Conservation (phyloP, 1,140 invertebrate species). For the Neocloeon triangulifer region DNA sequence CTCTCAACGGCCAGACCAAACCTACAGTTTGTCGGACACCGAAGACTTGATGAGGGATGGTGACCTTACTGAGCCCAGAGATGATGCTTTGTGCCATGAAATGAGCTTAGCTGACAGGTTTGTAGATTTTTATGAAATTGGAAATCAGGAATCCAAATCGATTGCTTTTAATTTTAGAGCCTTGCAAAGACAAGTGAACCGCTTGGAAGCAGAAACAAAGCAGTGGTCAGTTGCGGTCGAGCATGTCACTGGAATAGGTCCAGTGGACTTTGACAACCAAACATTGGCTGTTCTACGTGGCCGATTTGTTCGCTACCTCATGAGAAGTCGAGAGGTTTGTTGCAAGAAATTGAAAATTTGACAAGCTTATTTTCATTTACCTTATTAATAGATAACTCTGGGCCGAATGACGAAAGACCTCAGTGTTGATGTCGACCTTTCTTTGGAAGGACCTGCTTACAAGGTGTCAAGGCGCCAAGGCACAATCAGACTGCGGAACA, state of each 20-base stretch:
- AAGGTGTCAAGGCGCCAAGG: constrained; percentile 73
- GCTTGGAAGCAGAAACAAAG: constrained; percentile 69
- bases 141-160: neutral
- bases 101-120: constrained; percentile 41
- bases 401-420: constrained; percentile 76
- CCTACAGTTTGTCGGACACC: constrained; percentile 74
- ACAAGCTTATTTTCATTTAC: no score
- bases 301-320: constrained; percentile 76
- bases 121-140: constrained; percentile 3
- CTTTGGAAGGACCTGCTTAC: constrained; percentile 68
- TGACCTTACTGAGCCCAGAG: constrained; percentile 53
- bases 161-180: constrained; percentile 18
- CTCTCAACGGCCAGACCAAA: constrained; percentile 31
- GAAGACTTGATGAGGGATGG: constrained; percentile 74
- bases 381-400: constrained; percentile 51
- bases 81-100: constrained; percentile 51
- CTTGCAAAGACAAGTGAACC: constrained; percentile 62
- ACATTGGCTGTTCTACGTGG: constrained; percentile 84
- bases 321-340: constrained; percentile 79
- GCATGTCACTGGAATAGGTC: constrained; percentile 55
- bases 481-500: constrained; percentile 71
- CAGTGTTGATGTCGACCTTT: constrained; percentile 81
- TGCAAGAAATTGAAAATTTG: no score
- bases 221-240: constrained; percentile 90
- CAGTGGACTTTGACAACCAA: constrained; percentile 69